Conservation (phyloP, 1,140 invertebrate genomes). For the Propsilocerus akamusi region DNA sequence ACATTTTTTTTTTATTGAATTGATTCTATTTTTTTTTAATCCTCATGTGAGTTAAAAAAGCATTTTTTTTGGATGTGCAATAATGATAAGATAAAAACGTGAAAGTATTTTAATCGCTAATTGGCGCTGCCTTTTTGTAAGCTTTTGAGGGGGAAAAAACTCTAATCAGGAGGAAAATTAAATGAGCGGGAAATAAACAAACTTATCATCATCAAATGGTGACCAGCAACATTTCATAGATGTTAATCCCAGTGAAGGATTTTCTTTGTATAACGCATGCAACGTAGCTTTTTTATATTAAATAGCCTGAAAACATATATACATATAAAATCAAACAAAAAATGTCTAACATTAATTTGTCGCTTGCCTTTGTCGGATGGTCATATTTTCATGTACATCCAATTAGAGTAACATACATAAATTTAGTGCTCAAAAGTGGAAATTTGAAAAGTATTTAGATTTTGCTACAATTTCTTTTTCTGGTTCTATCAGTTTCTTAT, state of each 20-base stretch:
- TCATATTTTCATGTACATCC: not conserved
- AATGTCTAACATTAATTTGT: slow-evolving; percentile 3
- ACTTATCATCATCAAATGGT: not conserved
- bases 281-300: slow-evolving; percentile 3
- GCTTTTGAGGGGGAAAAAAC: not conserved
- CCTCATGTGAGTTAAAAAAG: no score
- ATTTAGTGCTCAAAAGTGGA: slow-evolving; percentile 1
- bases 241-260: not conserved
- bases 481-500: no score
- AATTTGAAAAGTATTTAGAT: not conserved
- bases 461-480: slow-evolving; percentile 2
- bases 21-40: no score
- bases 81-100: no score
- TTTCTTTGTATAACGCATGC: not conserved
- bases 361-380: not conserved
- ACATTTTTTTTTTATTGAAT: no score
- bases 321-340: no score
- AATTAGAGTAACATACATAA: not conserved
- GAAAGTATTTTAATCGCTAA: no score
- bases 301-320: not conserved
- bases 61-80: no score
- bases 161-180: not conserved
- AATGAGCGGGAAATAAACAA: not conserved
- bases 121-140: slow-evolving; percentile 3
- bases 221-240: not conserved